Percentiles rank a stretch among this genome's conserved stretches.
phyloP scores from a whole-genome alignment of 2,113 vertebrate species.

The Hylia prasina region DNA sequence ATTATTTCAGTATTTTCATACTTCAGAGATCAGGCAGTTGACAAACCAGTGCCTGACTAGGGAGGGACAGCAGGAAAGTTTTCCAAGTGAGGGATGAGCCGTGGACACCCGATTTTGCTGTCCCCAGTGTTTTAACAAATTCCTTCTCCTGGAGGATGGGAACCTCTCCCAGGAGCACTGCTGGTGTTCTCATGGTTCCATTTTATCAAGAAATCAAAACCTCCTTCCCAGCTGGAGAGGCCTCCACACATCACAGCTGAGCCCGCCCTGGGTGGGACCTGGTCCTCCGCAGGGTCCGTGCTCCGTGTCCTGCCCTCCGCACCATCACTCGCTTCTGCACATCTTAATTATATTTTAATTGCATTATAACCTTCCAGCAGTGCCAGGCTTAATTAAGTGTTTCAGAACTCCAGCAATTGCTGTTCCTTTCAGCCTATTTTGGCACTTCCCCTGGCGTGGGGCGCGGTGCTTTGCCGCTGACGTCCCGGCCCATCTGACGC shows the following conservation, averaged over 20 bases:
- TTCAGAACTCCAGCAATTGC: rapidly evolving
- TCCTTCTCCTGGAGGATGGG: background rate
- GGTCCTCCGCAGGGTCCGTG: background rate
- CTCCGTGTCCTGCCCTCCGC: background rate
- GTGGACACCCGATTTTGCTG: rapidly evolving
- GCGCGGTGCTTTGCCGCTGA: rapidly evolving
- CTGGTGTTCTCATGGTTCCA: background rate
- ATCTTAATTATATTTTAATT: rapidly evolving
- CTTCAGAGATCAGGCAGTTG: background rate
- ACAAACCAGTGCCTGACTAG: background rate
- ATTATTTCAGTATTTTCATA: background rate
- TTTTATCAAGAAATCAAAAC: background rate
- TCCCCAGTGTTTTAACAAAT: background rate
- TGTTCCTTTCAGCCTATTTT: rapidly evolving
- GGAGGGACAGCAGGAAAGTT: background rate
- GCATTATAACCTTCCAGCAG: background rate
- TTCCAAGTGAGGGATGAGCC: background rate
- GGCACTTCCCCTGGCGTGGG: rapidly evolving
- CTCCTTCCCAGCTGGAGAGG: background rate
- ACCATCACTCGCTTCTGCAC: background rate
- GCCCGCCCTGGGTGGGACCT: background rate
- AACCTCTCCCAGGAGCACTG: background rate
- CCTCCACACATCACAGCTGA: rapidly evolving
- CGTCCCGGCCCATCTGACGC: rapidly evolving
- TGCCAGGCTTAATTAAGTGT: background rate